phyloP scores from a whole-genome alignment of 2,113 vertebrate genomes.

The Sturnus vulgaris region DNA sequence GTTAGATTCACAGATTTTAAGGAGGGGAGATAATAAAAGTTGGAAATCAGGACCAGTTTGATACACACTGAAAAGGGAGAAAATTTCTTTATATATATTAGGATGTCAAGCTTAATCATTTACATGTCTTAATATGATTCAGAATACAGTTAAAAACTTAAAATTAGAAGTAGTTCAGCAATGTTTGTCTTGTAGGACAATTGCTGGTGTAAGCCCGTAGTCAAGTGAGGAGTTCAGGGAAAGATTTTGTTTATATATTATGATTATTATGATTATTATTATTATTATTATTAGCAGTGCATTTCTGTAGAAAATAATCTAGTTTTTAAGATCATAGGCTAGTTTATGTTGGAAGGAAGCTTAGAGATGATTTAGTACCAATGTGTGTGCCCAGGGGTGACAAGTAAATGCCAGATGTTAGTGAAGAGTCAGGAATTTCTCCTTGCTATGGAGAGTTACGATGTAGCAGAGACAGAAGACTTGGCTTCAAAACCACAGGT shows the following conservation, averaged over 20 bases:
- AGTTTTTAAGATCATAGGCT: background rate
- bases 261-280: no score
- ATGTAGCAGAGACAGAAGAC: background rate
- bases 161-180: background rate
- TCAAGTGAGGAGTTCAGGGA: background rate
- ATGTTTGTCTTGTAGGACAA: background rate
- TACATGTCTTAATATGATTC: background rate
- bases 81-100: background rate
- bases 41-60: background rate
- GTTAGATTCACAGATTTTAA: background rate
- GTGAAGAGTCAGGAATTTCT: background rate
- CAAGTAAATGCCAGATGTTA: background rate
- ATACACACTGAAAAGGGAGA: background rate
- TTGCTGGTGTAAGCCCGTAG: rapidly evolving
- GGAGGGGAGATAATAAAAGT: background rate
- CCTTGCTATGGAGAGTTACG: background rate
- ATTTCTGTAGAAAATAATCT: background rate
- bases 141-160: background rate
- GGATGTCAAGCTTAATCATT: background rate
- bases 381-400: background rate
- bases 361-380: background rate
- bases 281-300: background rate
- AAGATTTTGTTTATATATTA: background rate
- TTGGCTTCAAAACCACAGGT: background rate
- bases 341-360: background rate